Conservation (phyloP, 2,797 vertebrate species). For the Kryptopterus vitreolus region DNA sequence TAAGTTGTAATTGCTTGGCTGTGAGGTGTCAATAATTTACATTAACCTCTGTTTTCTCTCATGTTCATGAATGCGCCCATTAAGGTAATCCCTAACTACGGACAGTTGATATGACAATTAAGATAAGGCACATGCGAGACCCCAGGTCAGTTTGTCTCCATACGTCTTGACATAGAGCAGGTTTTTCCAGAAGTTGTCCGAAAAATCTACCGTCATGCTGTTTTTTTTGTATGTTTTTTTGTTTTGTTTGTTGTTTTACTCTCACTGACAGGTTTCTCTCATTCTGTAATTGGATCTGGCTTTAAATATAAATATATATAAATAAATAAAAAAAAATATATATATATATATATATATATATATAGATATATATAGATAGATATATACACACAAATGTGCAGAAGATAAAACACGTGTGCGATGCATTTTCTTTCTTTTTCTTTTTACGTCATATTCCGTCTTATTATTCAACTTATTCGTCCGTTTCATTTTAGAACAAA, state of each 20-base stretch:
- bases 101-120: constrained; percentile 70
- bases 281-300: background rate
- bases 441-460: background rate
- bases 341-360: too few relatives aligned
- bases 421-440: too few relatives aligned
- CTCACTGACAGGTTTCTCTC: constrained; percentile 23
- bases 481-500: background rate
- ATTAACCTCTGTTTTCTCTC: constrained; percentile 57
- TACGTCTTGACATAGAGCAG: constrained; percentile 29
- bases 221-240: too few relatives aligned
- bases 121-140: constrained; percentile 59
- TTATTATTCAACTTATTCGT: background rate
- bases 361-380: too few relatives aligned
- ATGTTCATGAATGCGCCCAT: constrained; percentile 52
- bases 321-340: background rate
- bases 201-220: constrained; percentile 7
- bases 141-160: constrained; percentile 44
- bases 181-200: constrained; percentile 38
- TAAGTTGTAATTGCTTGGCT: constrained; percentile 58
- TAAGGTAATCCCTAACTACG: constrained; percentile 57
- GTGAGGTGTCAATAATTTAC: constrained; percentile 66
- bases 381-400: too few relatives aligned
- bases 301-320: background rate
- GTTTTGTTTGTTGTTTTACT: constrained; percentile 26
- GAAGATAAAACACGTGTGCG: background rate